Evolutionary conservation across 2,113 vertebrate species (phyloP).

Genomic region (Hyperoodon ampullatus): DNA sequence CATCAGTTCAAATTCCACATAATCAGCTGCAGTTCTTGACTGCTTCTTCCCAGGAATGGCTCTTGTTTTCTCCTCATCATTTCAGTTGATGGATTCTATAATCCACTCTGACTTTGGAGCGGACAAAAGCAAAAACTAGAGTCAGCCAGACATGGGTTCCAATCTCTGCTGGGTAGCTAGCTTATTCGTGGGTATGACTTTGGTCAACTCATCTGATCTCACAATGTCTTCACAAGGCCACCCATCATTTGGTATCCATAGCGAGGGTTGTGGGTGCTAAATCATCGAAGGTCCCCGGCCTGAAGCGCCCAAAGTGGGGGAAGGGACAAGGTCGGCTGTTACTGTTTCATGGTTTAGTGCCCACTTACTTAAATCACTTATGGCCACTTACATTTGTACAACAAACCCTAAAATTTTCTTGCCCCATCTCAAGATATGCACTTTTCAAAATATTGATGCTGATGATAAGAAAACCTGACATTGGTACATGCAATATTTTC

Average conservation of each 20-base stretch:
- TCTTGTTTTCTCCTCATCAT: neutral
- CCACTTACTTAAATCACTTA: neutral
- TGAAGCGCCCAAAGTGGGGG: accelerated
- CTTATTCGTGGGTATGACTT: neutral
- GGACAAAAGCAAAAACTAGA: neutral
- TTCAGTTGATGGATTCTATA: neutral
- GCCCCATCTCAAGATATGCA: neutral
- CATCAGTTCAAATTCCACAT: accelerated
- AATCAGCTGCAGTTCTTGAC: too few species aligned
- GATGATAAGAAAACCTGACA: neutral
- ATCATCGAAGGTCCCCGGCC: neutral
- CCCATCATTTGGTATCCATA: too few species aligned
- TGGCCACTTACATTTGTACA: neutral
- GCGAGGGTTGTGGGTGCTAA: neutral
- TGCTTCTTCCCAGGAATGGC: neutral
- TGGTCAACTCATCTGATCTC: neutral
- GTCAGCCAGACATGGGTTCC: neutral
- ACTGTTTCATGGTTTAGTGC: neutral
- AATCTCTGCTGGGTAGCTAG: accelerated
- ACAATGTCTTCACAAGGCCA: neutral
- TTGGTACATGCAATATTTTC: neutral
- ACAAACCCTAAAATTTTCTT: neutral
- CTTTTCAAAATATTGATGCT: neutral
- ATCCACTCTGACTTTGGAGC: neutral
- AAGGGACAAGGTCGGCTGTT: neutral